A percentile compares a stretch with the other conserved stretches of the same genome.
These are phyloP conservation scores for Melolontha melolontha DNA, from an alignment of 2,888 invertebrate genomes.

Conservation along the genomic window DNA sequence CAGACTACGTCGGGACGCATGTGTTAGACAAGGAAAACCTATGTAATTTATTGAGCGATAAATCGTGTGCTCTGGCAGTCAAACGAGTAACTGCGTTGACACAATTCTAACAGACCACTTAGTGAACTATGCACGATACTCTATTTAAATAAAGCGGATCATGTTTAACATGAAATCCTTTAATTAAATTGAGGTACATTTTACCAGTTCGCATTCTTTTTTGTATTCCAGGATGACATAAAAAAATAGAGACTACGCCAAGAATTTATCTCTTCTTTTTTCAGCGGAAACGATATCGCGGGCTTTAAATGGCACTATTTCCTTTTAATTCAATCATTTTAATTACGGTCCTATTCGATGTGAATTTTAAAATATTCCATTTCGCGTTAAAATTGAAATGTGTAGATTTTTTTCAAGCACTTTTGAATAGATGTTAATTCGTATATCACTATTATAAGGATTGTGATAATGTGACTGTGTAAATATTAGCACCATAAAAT, in stretches of 20 bases:
- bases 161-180: constrained; percentile 44
- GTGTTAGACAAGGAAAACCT: constrained; percentile 60
- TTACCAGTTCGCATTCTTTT: constrained; percentile 20
- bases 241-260: background rate
- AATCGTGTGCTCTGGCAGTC: constrained; percentile 66
- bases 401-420: no score
- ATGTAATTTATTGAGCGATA: constrained; percentile 66
- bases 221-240: background rate
- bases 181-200: constrained; percentile 43
- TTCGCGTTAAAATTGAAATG: no score
- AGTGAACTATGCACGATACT: constrained; percentile 48
- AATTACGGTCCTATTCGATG: no score
- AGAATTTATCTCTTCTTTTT: constrained; percentile 4
- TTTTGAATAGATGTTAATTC: no score
- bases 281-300: background rate
- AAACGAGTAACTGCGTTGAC: constrained; percentile 66
- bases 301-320: background rate
- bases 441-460: no score
- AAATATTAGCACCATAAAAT: no score
- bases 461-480: no score
- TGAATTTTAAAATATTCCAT: no score
- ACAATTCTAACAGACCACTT: constrained; percentile 66
- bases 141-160: constrained; percentile 51
- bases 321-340: no score
- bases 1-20: constrained; percentile 51